Percentiles rank a stretch among this genome's conserved stretches.
These are phyloP conservation scores for Whitmania pigra DNA, from an alignment of 1,140 invertebrate species.

Conservation along the genomic window DNA sequence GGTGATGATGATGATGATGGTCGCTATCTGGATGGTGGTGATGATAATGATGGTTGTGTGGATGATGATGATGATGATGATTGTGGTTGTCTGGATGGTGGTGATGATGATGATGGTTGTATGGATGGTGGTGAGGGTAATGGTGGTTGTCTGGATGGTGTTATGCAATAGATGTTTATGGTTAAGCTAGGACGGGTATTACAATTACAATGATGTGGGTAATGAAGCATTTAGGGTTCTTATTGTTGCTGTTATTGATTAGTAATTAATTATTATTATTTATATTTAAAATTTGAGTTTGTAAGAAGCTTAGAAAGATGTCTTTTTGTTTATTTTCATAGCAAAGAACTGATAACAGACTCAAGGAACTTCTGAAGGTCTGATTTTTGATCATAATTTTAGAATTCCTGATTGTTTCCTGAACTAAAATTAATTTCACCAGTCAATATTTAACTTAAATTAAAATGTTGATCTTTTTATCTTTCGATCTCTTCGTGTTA, in stretches of 20 bases:
- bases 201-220: too few relatives aligned
- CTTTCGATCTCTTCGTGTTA: neutral
- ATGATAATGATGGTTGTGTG: neutral
- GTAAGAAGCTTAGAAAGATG: neutral
- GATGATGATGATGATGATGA: neutral
- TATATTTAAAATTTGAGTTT: too few relatives aligned
- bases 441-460: too few relatives aligned
- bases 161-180: too few relatives aligned
- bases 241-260: too few relatives aligned
- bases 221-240: neutral
- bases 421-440: neutral
- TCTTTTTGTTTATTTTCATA: neutral
- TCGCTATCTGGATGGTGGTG: neutral
- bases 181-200: too few relatives aligned
- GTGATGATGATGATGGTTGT: neutral
- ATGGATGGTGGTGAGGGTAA: neutral
- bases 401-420: neutral
- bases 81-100: neutral
- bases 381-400: neutral
- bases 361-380: neutral
- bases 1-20: neutral
- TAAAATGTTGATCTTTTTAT: neutral
- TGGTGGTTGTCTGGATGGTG: neutral
- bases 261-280: too few relatives aligned
- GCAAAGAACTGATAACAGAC: conserved; percentile 13